phyloP scores from a whole-genome alignment of 23 tunicate species.

The Aplidium turbinatum region DNA sequence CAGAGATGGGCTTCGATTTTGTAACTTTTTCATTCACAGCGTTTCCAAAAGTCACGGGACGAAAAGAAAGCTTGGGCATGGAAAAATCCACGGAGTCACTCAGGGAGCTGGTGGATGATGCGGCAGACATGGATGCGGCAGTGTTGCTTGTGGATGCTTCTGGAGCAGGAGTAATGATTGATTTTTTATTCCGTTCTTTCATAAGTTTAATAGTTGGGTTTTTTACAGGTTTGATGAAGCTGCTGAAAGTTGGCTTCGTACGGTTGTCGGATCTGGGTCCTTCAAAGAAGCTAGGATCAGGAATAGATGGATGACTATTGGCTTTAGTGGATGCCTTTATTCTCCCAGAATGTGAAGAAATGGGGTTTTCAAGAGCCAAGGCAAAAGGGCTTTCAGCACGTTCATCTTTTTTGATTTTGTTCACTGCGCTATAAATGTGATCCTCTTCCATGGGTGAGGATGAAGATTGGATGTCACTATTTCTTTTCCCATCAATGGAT shows the following conservation, averaged over 20 bases:
- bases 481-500: neutral
- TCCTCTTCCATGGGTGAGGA: slow-evolving; percentile 26
- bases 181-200: neutral
- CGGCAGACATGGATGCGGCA: slow-evolving; percentile 3
- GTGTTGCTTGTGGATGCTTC: slow-evolving; percentile 15
- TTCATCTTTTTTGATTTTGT: neutral
- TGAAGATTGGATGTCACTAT: neutral
- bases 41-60: slow-evolving; percentile 28
- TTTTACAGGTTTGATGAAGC: slow-evolving; percentile 36
- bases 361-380: slow-evolving; percentile 40
- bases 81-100: neutral
- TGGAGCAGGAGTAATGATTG: neutral
- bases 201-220: slow-evolving; percentile 20
- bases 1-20: neutral
- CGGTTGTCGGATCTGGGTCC: neutral
- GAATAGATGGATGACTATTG: slow-evolving; percentile 30
- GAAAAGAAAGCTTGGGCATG: slow-evolving; percentile 6
- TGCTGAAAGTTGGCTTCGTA: slow-evolving; percentile 14
- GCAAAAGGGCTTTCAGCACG: slow-evolving; percentile 41
- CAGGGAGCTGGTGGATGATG: slow-evolving; percentile 14
- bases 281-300: slow-evolving; percentile 27
- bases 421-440: too few relatives aligned
- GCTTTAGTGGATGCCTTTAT: slow-evolving; percentile 32
- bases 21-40: slow-evolving; percentile 9
- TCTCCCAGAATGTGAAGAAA: slow-evolving; percentile 51